These are phyloP conservation scores for Boloria selene DNA, from an alignment of 2,888 invertebrate genomes.

Conservation along the genomic window DNA sequence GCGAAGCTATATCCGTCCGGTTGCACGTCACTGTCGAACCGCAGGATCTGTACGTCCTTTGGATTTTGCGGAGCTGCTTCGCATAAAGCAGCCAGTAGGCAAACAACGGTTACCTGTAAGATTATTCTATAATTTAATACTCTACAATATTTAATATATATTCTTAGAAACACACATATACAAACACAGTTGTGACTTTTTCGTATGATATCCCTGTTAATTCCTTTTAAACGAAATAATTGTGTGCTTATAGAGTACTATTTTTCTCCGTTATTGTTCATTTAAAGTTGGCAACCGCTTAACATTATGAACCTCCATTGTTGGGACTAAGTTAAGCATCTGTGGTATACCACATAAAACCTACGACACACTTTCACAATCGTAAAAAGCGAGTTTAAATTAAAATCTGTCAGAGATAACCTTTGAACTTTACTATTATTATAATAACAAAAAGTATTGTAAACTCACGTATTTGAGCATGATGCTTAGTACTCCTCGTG, in stretches of 20 bases:
- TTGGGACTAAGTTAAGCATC: slow-evolving; percentile 38
- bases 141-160: too few species aligned
- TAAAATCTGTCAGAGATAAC: slow-evolving; percentile 18
- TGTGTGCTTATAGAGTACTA: too few species aligned
- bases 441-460: slow-evolving; percentile 44
- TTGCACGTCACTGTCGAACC: slow-evolving; percentile 84
- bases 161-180: background rate
- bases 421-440: slow-evolving; percentile 43
- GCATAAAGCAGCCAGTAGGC: slow-evolving; percentile 63
- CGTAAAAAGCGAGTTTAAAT: slow-evolving; percentile 21
- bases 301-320: slow-evolving; percentile 40
- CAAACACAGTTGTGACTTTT: background rate
- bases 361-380: slow-evolving; percentile 56
- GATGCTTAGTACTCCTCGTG: slow-evolving; percentile 73
- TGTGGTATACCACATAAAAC: slow-evolving; percentile 37
- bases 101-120: slow-evolving; percentile 60
- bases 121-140: background rate
- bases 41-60: slow-evolving; percentile 80
- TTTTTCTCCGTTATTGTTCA: background rate
- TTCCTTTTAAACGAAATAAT: background rate
- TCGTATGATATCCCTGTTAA: background rate
- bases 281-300: background rate
- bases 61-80: slow-evolving; percentile 67
- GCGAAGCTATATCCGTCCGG: slow-evolving; percentile 85
- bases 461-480: slow-evolving; percentile 80